Evolutionary conservation across 1,140 invertebrate species (phyloP).

Genomic region (Pseudomyrmex dendroicus): DNA sequence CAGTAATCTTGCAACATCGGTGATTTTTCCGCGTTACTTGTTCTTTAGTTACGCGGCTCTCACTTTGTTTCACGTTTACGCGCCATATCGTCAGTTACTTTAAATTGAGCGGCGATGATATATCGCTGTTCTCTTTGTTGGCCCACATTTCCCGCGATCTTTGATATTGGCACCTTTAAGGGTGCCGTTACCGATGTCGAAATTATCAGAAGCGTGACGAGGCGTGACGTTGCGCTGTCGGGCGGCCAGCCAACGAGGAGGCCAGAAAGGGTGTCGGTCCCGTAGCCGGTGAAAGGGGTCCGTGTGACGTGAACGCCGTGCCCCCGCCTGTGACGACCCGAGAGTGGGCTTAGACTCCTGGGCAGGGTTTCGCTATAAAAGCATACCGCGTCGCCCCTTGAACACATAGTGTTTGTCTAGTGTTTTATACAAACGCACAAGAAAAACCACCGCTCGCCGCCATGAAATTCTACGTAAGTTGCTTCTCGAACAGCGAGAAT

Average conservation of each 20-base stretch:
- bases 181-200: neutral
- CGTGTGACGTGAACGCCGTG: conserved; percentile 62
- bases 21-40: too few species aligned
- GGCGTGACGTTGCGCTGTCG: conserved; percentile 40
- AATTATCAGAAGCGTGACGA: conserved; percentile 45
- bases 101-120: neutral
- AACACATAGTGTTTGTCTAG: conserved; percentile 80
- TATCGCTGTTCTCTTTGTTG: neutral
- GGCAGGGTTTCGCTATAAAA: conserved; percentile 84
- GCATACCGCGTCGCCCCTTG: conserved; percentile 79
- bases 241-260: conserved; percentile 67
- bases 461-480: conserved; percentile 84
- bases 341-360: conserved; percentile 70
- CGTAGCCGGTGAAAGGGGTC: conserved; percentile 78
- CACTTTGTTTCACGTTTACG: too few species aligned
- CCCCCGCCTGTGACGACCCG: conserved; percentile 77
- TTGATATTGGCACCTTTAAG: neutral
- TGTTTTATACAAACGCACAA: conserved; percentile 73
- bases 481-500: neutral
- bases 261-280: conserved; percentile 74
- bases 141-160: neutral
- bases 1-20: too few species aligned
- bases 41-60: too few species aligned
- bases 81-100: too few species aligned
- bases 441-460: conserved; percentile 74